phyloP scores from a whole-genome alignment of 2,888 invertebrate genomes.

The Tenthredo mesomela region DNA sequence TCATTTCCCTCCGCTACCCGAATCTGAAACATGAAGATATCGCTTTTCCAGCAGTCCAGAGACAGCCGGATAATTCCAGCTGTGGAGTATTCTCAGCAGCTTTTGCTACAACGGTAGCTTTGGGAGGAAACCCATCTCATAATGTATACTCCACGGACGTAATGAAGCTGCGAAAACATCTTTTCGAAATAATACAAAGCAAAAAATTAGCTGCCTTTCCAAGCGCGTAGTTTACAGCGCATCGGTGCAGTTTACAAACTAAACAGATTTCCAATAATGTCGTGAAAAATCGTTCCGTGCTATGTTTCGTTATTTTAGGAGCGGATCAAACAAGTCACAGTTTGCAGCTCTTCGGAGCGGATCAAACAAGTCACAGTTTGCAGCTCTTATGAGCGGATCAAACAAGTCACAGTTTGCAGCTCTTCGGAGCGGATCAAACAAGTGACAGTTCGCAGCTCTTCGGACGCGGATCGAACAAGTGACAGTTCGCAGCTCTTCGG shows the following conservation, averaged over 20 bases:
- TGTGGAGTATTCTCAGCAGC: constrained; percentile 27
- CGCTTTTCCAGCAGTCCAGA: background rate
- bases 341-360: too few species aligned
- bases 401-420: too few species aligned
- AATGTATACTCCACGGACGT: constrained; percentile 15
- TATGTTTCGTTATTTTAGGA: background rate
- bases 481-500: too few species aligned
- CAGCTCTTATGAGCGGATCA: too few species aligned
- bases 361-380: too few species aligned
- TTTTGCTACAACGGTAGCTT: constrained; percentile 19
- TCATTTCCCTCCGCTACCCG: constrained; percentile 6
- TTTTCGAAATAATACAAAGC: background rate
- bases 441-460: too few species aligned
- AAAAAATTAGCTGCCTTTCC: background rate
- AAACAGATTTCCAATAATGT: background rate
- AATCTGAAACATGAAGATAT: background rate
- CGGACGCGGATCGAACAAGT: too few species aligned
- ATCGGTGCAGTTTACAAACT: background rate
- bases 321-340: background rate
- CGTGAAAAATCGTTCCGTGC: background rate
- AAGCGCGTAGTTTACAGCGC: background rate
- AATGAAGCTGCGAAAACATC: background rate
- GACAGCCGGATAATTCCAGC: constrained; percentile 11
- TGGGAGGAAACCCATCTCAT: background rate
- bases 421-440: too few species aligned